Evolutionary conservation across 2,888 invertebrate species (phyloP).

Genomic region (Heliconius charithonia): DNA sequence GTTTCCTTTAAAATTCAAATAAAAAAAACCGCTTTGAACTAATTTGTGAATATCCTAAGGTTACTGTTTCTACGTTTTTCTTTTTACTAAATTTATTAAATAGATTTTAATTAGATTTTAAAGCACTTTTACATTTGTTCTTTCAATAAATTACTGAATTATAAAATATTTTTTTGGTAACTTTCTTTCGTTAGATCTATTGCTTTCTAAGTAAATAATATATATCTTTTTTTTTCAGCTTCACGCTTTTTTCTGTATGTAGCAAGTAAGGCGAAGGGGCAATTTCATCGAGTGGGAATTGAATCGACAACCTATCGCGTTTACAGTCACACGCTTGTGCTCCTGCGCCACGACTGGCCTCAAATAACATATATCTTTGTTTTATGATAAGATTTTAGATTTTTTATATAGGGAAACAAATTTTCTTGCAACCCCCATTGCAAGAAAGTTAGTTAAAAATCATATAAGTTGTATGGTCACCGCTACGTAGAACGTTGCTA

Average conservation of each 20-base stretch:
- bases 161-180: not conserved
- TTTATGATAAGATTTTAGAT: not conserved
- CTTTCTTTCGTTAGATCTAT: too few relatives aligned
- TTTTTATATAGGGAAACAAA: not conserved
- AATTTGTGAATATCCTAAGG: not conserved
- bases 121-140: not conserved
- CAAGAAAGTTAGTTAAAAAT: slow-evolving; percentile 42
- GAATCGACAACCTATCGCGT: too few relatives aligned
- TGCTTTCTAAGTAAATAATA: not conserved
- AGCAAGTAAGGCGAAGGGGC: not conserved
- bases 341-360: too few relatives aligned
- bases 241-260: not conserved
- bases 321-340: too few relatives aligned
- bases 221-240: not conserved
- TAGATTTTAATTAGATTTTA: not conserved
- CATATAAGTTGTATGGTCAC: slow-evolving; percentile 45
- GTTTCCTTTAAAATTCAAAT: slow-evolving; percentile 11
- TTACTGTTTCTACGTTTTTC: not conserved
- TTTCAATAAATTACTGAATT: not conserved
- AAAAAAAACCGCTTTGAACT: not conserved
- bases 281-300: too few relatives aligned
- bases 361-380: not conserved
- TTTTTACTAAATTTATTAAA: not conserved
- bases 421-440: not conserved
- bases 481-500: slow-evolving; percentile 68